Base-by-base conservation (phyloP, 2,888 invertebrate species). In the Nomada lathburiana region DNA sequence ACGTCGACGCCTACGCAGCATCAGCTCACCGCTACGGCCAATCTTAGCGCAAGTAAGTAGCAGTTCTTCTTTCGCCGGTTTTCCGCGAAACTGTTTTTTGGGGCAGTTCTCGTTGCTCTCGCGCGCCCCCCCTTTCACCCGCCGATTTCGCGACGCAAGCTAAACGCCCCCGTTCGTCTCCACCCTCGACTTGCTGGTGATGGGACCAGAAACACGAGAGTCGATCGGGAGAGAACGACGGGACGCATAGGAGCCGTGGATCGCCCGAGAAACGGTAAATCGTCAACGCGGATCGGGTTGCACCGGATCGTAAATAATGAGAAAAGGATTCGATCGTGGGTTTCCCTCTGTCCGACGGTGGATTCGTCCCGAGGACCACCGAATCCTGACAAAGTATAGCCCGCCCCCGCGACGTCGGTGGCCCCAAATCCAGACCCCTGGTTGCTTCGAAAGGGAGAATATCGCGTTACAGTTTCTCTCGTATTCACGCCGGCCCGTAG, bases 11-110 rank as follows among this genome's bases (percentile, higher is more conserved):
- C 87, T 1, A 62, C 88, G 13, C 91, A 90, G 67, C 90, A 92
- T 76, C 95, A 95, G 90, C 94, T 96, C 67, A 95, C 96, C 80
- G 96, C 97, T 62, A 95, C 97, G 77, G 96, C 96, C 80, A 96
- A 96, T 86, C 95, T 97, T 85, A 95, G 96, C 90, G 96, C 96
- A 93, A 96, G 97, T 97, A 94, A 96, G 97, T 96, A 93, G 50
- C 50, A 5, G 9, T 18, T 20, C 5, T 29, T 26, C 16, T 23
- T 26, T 26, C 9, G 42, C 20, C 62, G 20, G 7, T 36, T 36
- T 0, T 36, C 36, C 36, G 36, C 36, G 1, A 36, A 7, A 36
- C 36, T 36, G 36, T 36, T 36, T 36, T 36, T 36, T 36, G 36
- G 36, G 36, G 0, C 36, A 36, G 36, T 36, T 36, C 1, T 7